Percentiles rank a stretch among this genome's conserved stretches.
These are phyloP conservation scores for Zophobas morio DNA, from an alignment of 1,140 invertebrate genomes.

Conservation along the genomic window DNA sequence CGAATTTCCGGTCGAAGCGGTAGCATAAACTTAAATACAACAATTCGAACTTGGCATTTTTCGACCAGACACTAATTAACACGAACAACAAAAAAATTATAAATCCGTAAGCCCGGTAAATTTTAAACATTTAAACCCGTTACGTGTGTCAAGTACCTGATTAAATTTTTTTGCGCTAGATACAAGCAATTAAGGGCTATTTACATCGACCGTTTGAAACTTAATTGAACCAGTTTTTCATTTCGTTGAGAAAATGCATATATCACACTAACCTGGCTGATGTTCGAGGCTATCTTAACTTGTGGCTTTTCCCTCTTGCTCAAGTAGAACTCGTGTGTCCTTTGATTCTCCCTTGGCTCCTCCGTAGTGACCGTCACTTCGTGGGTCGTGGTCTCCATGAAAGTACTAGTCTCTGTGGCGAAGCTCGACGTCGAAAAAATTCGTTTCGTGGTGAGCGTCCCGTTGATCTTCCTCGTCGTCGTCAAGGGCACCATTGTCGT, in stretches of 20 bases:
- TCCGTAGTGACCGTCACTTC: constrained; percentile 66
- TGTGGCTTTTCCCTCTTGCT: constrained; percentile 69
- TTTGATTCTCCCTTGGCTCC: constrained; percentile 70
- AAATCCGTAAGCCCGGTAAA: too few relatives aligned
- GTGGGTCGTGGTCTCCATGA: constrained; percentile 59
- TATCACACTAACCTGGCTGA: constrained; percentile 70
- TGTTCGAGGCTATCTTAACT: constrained; percentile 71
- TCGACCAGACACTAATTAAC: too few relatives aligned
- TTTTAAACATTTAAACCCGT: too few relatives aligned
- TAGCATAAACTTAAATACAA: too few relatives aligned
- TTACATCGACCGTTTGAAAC: background rate
- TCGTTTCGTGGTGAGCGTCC: constrained; percentile 12
- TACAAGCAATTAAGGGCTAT: too few relatives aligned
- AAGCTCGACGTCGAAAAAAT: constrained; percentile 12
- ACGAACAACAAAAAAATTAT: too few relatives aligned
- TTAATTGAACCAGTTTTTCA: constrained; percentile 3
- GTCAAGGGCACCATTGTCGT: constrained; percentile 16
- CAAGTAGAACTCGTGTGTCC: constrained; percentile 64
- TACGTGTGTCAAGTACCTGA: too few relatives aligned
- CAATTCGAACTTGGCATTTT: too few relatives aligned
- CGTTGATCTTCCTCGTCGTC: constrained; percentile 1
- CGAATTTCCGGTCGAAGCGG: too few relatives aligned
- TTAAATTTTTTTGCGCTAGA: too few relatives aligned
- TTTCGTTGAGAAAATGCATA: background rate
- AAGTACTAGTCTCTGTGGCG: constrained; percentile 51